These are phyloP conservation scores for Diacarnus erythraeanus DNA, from an alignment of 37 sponge, comb jelly and placozoan genomes.

Conservation along the genomic window DNA sequence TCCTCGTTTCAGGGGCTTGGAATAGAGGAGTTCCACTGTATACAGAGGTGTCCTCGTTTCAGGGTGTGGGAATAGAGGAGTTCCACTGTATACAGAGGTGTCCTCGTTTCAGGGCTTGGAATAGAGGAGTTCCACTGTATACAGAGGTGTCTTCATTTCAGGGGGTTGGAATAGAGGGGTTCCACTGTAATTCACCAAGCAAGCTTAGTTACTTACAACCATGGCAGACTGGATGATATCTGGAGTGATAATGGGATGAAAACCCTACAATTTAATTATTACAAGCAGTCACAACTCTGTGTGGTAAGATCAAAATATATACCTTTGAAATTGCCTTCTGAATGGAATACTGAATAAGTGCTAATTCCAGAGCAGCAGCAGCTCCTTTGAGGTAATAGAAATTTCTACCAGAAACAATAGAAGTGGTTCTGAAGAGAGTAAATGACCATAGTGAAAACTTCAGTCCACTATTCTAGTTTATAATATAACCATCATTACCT, in stretches of 20 bases:
- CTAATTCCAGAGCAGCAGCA: constrained; percentile 72
- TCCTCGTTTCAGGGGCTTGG: too few species aligned
- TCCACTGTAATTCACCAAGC: neutral
- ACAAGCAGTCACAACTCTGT: neutral
- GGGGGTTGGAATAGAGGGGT: too few species aligned
- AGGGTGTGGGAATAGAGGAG: too few species aligned
- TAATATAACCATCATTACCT: neutral
- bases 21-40: too few species aligned
- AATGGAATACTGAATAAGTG: constrained; percentile 67
- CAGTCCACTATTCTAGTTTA: neutral
- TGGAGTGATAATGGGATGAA: constrained; percentile 58
- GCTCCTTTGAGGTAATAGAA: constrained; percentile 75
- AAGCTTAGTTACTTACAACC: constrained; percentile 37
- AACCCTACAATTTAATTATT: constrained; percentile 47
- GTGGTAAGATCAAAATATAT: neutral
- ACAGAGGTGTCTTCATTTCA: too few species aligned
- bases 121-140: too few species aligned
- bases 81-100: too few species aligned
- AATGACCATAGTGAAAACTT: neutral
- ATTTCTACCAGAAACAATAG: constrained; percentile 28
- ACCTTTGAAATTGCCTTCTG: constrained; percentile 64
- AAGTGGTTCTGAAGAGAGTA: neutral
- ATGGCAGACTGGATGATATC: constrained; percentile 55
- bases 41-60: too few species aligned
- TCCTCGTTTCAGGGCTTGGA: too few species aligned